Percentiles rank a stretch among this genome's conserved stretches.
Evolutionary conservation across 2,113 vertebrate genomes (phyloP).

Genomic region (Cairina moschata): DNA sequence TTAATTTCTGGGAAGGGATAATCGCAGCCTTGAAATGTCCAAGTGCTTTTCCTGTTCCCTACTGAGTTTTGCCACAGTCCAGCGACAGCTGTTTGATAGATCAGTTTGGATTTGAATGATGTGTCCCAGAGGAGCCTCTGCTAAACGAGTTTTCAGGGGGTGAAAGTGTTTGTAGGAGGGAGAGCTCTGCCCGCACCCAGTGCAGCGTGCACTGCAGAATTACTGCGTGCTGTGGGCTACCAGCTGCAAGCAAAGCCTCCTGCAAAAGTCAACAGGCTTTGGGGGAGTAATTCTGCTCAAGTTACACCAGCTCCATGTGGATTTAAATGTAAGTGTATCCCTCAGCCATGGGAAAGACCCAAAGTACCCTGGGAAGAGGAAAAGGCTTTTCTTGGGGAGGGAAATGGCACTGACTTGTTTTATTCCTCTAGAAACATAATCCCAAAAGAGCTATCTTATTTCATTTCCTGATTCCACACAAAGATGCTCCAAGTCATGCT

Average conservation of each 20-base stretch:
- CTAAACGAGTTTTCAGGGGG: not conserved
- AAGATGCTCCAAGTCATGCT: not conserved
- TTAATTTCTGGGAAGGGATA: not conserved
- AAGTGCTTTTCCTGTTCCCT: not conserved
- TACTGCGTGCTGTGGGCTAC: fast-evolving
- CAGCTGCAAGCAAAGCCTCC: not conserved
- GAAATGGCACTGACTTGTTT: not conserved
- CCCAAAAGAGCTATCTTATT: not conserved
- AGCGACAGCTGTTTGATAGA: not conserved
- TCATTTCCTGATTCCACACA: not conserved
- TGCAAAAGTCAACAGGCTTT: fast-evolving
- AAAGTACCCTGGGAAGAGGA: not conserved
- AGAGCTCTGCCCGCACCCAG: not conserved
- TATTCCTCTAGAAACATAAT: not conserved
- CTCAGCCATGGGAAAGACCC: not conserved
- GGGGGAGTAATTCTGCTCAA: not conserved
- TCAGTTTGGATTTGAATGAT: not conserved
- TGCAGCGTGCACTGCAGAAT: not conserved
- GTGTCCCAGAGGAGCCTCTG: not conserved
- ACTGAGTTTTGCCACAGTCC: fast-evolving
- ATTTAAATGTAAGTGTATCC: not conserved
- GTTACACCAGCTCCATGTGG: not conserved
- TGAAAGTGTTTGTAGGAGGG: not conserved
- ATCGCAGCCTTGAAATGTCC: not conserved
- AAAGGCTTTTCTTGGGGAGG: not conserved